Base-by-base conservation (phyloP, 1,140 invertebrate genomes). In the Phenacoccus solenopsis region DNA sequence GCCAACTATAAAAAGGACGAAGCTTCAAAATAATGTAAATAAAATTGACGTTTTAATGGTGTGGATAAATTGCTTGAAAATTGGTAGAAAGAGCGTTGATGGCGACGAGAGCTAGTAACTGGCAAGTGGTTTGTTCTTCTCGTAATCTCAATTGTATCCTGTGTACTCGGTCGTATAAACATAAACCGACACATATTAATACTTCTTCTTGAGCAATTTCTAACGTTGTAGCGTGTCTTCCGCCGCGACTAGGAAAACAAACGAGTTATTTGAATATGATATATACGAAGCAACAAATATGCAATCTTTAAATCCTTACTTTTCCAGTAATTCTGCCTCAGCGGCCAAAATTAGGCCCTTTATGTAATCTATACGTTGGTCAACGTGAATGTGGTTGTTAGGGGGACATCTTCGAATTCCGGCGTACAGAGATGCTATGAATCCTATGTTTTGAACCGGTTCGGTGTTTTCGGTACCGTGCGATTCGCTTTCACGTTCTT, bases 131-230 rank as follows among this genome's bases (percentile, higher is more conserved):
- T 78, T 95, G 92, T 79, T 94, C 92, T 78, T 94, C 91, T 70
- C 87, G 84, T 73, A 96, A 82, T 70, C 91, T 86, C 71, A 93
- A 85, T 75, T 92, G 88, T 70, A 96, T 88, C 72, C 88, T 84
- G 78, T 94, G 89, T 16, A 96, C 81, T 59, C 92, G 82, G 77
- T 95, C 92, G 76, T 93, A 92, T 69, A 96, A 86, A 78, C 92
- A 93, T 78, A 96, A 89, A 13, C 93, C 93, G 59, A 96, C 83
- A 78, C 93, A 96, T 0, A 91, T 95, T 69, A 96, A 81, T 56
- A 96, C 93, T 82, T 97, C 93, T 79, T 95, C 93, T 80, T 97
- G 94, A 74, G 93, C 94, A 75, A 95, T 93, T 82, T 96, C 93
- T 72, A 96, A 78, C 9, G 93, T 96, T 81, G 96, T 96, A 0